phyloP scores from a whole-genome alignment of 2,888 invertebrate genomes.

The Ligdia adustata region DNA sequence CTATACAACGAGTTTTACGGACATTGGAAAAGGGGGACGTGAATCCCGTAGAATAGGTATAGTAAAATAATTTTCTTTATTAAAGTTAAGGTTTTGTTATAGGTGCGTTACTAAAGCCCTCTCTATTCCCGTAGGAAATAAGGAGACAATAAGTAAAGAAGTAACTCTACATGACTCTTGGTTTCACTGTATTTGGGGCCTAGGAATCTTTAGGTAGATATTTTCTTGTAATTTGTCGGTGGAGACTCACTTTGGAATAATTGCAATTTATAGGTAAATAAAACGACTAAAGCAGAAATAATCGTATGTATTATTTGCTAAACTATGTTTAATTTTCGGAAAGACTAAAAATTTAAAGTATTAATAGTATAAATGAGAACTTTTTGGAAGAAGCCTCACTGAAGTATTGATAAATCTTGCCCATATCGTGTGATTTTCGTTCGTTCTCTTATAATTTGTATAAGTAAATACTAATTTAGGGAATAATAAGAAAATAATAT shows the following conservation, averaged over 20 bases:
- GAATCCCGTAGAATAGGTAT: conserved; percentile 54
- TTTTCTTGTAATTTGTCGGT: neutral
- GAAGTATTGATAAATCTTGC: too few relatives aligned
- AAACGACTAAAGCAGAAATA: too few relatives aligned
- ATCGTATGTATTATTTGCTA: neutral
- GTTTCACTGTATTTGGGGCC: too few relatives aligned
- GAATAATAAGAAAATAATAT: too few relatives aligned
- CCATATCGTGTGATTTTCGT: too few relatives aligned
- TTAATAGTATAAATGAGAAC: too few relatives aligned
- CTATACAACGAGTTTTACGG: conserved; percentile 62
- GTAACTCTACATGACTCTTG: neutral
- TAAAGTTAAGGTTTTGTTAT: conserved; percentile 59
- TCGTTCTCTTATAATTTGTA: too few relatives aligned
- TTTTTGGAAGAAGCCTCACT: too few relatives aligned
- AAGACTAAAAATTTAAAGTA: neutral
- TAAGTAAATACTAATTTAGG: too few relatives aligned
- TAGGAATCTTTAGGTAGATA: neutral
- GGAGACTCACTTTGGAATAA: too few relatives aligned
- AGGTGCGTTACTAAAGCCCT: conserved; percentile 53
- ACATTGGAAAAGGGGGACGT: conserved; percentile 56
- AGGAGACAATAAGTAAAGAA: conserved; percentile 38
- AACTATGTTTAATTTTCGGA: neutral
- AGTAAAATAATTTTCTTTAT: conserved; percentile 62
- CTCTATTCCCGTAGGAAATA: conserved; percentile 76
- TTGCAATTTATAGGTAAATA: too few relatives aligned